Base-by-base conservation (phyloP, 2,888 invertebrate species). In the Notocelia uddmanniana region DNA sequence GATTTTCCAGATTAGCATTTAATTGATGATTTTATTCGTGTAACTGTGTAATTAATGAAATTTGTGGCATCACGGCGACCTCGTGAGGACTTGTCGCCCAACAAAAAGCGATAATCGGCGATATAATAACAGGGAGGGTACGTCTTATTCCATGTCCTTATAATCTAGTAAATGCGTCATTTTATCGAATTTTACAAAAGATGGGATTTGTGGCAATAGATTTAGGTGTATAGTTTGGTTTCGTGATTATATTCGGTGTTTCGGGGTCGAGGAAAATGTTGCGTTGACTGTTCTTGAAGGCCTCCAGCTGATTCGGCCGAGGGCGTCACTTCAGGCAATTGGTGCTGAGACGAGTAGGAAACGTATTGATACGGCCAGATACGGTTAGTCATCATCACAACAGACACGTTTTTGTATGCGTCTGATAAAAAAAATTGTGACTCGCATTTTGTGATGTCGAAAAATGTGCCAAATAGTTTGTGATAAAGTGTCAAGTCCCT, bases 161-260 rank as follows among this genome's bases (percentile, higher is more conserved):
- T 86, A 91, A 87, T 92, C 87, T 89, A 87, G 91, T 91, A 92
- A 93, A 93, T 94, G 94, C 94, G 94, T 94, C 92, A 94, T 93
- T 92, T 92, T 92, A 91, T 89, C 85, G 84, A 90, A 91, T 90
- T 91, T 83, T 87, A 85, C 87, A 77, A 79, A 45, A 81, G 80
- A 84, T 83, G 82, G 79, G 82, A 82, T 81, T 82, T 79, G 76
- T 82, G 85, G 84, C 80, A 76, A 83, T 79, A 81, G 79, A 81
- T 81, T 83, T 82, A 79, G 69, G 73, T 76, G 68, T 79, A 77
- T 68, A 77, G 76, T 80, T 75, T 70, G 76, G 76, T 74, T 77
- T 70, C 69, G 68, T 73, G 72, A 69, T 48, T 31, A 34, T 72
- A 67, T 48, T 66, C 74, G 62, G 45, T 68, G 50, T 60, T 70